Conservation (phyloP, 1,140 invertebrate genomes). For the Zaprionus capensis region DNA sequence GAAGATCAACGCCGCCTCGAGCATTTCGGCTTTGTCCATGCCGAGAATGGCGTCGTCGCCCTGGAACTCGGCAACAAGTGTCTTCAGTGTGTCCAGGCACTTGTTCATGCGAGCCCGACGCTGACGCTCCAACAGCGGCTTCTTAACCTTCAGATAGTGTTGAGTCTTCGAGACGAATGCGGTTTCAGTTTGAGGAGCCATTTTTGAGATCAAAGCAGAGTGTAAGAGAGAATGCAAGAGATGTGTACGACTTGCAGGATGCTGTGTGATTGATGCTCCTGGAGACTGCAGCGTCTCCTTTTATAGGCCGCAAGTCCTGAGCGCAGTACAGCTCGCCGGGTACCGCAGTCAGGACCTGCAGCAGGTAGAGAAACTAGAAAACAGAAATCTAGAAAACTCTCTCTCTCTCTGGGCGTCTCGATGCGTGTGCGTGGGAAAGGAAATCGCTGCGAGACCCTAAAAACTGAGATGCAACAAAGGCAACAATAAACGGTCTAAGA, state of each 20-base stretch:
- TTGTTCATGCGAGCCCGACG: constrained; percentile 96
- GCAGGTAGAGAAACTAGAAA: constrained; percentile 44
- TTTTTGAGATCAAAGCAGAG: constrained; percentile 32
- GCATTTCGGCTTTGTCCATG: constrained; percentile 98
- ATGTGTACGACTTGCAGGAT: constrained; percentile 73
- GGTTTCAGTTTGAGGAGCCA: constrained; percentile 67
- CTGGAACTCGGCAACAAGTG: constrained; percentile 95
- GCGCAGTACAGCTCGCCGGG: constrained; percentile 37
- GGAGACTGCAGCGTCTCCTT: constrained; percentile 52
- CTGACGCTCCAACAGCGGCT: constrained; percentile 97
- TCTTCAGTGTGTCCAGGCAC: constrained; percentile 96
- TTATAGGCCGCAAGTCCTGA: constrained; percentile 62
- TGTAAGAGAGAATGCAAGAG: constrained; percentile 21
- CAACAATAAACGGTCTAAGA: constrained; percentile 33
- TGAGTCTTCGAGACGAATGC: constrained; percentile 90
- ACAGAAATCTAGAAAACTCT: constrained; percentile 66
- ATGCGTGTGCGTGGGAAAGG: constrained; percentile 73
- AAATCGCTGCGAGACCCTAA: constrained; percentile 56
- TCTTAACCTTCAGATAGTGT: constrained; percentile 97
- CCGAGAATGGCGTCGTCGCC: constrained; percentile 96
- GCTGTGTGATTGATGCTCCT: constrained; percentile 74
- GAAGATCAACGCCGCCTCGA: constrained; percentile 95
- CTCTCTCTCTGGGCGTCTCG: constrained; percentile 21
- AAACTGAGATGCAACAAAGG: constrained; percentile 20
- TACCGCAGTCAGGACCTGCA: constrained; percentile 70